These are phyloP conservation scores for Cephalopholis sonnerati DNA, from an alignment of 2,113 vertebrate species.

Conservation along the genomic window DNA sequence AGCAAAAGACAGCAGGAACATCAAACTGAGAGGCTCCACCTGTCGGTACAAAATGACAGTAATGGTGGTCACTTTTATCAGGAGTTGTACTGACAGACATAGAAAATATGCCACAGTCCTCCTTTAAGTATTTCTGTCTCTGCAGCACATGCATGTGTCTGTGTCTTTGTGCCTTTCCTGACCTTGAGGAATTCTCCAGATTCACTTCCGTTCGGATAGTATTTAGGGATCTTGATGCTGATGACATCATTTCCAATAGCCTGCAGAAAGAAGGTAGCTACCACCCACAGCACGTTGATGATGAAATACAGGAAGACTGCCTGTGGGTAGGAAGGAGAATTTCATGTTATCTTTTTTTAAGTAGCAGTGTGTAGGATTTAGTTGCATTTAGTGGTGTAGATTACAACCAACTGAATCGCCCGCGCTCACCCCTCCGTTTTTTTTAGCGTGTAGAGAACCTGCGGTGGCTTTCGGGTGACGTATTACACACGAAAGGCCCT, in stretches of 20 bases:
- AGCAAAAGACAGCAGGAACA: slow-evolving; percentile 87
- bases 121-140: background rate
- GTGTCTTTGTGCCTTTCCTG: background rate
- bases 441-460: too few relatives aligned
- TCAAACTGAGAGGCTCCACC: slow-evolving; percentile 86
- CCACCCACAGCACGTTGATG: slow-evolving; percentile 87
- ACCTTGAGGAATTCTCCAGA: slow-evolving; percentile 74
- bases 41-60: slow-evolving; percentile 44
- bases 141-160: slow-evolving; percentile 3
- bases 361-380: background rate
- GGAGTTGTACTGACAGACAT: background rate
- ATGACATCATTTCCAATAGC: slow-evolving; percentile 82
- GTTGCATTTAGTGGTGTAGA: background rate
- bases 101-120: background rate
- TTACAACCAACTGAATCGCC: too few relatives aligned
- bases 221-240: slow-evolving; percentile 85
- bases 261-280: slow-evolving; percentile 88
- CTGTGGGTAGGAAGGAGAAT: slow-evolving; percentile 61
- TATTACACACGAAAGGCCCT: too few relatives aligned
- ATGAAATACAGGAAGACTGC: slow-evolving; percentile 88
- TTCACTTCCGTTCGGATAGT: slow-evolving; percentile 56
- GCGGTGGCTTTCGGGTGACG: too few relatives aligned
- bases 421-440: too few relatives aligned
- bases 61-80: background rate
- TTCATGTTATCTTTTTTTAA: too few relatives aligned